Evolutionary conservation across 2,113 vertebrate genomes (phyloP), one percentile per base, ranked within the genome.

Genomic region (Paramisgurnus dabryanus): DNA sequence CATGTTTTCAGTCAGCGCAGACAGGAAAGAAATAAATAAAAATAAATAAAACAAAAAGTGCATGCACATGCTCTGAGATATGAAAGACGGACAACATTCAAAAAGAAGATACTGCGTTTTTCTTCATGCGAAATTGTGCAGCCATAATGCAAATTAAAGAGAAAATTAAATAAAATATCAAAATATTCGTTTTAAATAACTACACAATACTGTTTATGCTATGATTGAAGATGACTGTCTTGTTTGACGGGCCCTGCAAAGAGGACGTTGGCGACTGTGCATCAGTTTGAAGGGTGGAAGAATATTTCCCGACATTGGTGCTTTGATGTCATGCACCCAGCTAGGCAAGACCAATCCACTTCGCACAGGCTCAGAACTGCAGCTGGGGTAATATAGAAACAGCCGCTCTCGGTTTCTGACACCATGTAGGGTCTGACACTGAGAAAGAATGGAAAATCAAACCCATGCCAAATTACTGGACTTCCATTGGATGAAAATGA

Each of bases 361-460:
- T 77, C 68, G 76, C 75, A n/a, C 57, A 43, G 69, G 57, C 78
- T 76, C 65, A 85, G 83, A 83, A 55, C 49, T 65, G 82, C 70
- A 81, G 76, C 68, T 72, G 64, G 57, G 79, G 67, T 27, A 53
- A 6, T 18, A 43, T 49, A 58, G 57, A 79, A 65, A 40, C 40
- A 58, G 34, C 76, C 57, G 64, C 73, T 80, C 63, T 86, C 79
- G 45, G 72, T 85, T 85, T 89, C 86, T 87, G 85, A 89, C 72
- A 76, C 77, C 80, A 82, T 67, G 72, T 45, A 78, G 47, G 85
- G 87, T 87, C 85, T 86, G 81, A 83, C 81, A 73, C 86, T 73
- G 75, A 88, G 87, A 87, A 85, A 88, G 89, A 85, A 86, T 80
- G 87, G 86, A 90, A 90, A 84, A 86, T 86, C 72, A 82, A 85